Evolutionary conservation across 2,113 vertebrate genomes (phyloP).

Genomic region (Otolemur garnettii): DNA sequence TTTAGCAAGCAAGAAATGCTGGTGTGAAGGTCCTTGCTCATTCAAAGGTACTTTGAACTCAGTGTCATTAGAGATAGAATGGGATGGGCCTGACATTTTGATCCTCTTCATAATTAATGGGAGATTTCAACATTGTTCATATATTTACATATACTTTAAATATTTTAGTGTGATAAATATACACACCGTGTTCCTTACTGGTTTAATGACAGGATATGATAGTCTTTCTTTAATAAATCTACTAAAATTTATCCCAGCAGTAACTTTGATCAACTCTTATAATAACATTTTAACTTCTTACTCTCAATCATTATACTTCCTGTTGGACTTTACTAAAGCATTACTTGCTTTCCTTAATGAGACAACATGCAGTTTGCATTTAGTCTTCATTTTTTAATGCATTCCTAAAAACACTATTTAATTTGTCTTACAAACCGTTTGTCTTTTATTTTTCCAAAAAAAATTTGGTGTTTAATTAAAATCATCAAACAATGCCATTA

Average conservation of each 20-base stretch:
- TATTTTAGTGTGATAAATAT: background rate
- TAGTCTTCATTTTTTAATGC: slow-evolving; percentile 1
- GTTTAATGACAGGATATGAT: background rate
- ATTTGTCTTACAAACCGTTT: slow-evolving; percentile 71
- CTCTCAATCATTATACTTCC: slow-evolving; percentile 41
- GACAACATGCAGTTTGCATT: background rate
- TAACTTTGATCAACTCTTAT: slow-evolving; percentile 16
- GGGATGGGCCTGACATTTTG: background rate
- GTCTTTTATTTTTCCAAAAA: slow-evolving; percentile 74
- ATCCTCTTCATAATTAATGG: background rate
- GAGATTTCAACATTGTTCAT: background rate
- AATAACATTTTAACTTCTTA: background rate
- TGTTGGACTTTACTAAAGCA: background rate
- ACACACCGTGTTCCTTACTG: background rate
- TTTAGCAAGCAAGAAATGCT: slow-evolving; percentile 1
- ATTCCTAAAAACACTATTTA: slow-evolving; percentile 55
- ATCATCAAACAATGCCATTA: slow-evolving; percentile 75
- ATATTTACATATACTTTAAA: background rate
- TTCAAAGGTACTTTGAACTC: background rate
- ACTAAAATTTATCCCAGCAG: background rate
- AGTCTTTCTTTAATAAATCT: background rate
- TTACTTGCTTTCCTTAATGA: slow-evolving; percentile 41
- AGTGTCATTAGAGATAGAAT: background rate
- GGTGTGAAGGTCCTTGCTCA: background rate
- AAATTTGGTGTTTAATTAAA: slow-evolving; percentile 81